Conservation (phyloP, 2,888 invertebrate genomes). For the Timema cristinae region DNA sequence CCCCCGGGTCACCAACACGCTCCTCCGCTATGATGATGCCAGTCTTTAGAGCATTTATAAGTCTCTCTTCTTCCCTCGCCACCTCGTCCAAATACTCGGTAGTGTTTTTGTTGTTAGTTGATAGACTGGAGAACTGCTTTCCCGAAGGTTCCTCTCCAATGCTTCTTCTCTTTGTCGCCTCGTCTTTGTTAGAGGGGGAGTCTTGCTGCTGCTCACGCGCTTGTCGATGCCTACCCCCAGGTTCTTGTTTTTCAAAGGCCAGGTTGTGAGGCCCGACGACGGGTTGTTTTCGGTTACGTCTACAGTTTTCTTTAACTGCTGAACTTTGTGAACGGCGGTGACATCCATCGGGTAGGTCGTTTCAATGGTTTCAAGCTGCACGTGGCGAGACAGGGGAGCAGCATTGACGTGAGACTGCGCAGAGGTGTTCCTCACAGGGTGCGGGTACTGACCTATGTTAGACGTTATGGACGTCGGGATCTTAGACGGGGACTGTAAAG, state of each 20-base stretch:
- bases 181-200: slow-evolving; percentile 21
- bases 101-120: slow-evolving; percentile 41
- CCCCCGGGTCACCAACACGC: slow-evolving; percentile 35
- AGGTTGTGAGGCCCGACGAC: slow-evolving; percentile 50
- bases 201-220: slow-evolving; percentile 30
- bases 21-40: slow-evolving; percentile 60
- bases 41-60: slow-evolving; percentile 73
- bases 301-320: slow-evolving; percentile 48
- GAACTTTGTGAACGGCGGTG: slow-evolving; percentile 48
- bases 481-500: slow-evolving; percentile 11
- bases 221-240: slow-evolving; percentile 37
- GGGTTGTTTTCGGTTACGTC: slow-evolving; percentile 40
- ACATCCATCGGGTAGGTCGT: slow-evolving; percentile 60
- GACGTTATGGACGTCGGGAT: neutral
- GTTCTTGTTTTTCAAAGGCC: slow-evolving; percentile 59
- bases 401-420: neutral
- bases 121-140: slow-evolving; percentile 32
- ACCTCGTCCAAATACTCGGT: slow-evolving; percentile 59
- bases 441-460: too few relatives aligned
- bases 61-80: slow-evolving; percentile 74
- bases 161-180: slow-evolving; percentile 33
- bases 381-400: neutral
- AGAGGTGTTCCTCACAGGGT: too few relatives aligned
- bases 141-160: slow-evolving; percentile 23
- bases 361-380: slow-evolving; percentile 59